These are phyloP conservation scores for Grallaria varia DNA, from an alignment of 2,113 vertebrate species.

Conservation along the genomic window DNA sequence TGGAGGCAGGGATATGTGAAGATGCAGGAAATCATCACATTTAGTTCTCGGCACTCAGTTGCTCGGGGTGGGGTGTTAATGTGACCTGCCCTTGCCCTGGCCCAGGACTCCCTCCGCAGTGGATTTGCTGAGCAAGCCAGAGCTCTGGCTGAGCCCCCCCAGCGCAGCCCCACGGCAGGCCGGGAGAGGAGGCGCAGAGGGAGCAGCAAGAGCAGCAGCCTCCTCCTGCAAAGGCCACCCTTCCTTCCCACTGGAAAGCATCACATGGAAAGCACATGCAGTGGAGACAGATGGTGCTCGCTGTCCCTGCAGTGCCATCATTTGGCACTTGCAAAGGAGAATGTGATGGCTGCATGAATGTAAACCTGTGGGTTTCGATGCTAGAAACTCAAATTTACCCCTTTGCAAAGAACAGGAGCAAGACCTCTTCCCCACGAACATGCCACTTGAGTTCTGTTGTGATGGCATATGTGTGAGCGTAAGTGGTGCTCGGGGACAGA, in stretches of 20 bases:
- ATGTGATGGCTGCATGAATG: not conserved
- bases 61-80: not conserved
- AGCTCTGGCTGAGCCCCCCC: not conserved
- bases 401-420: not conserved
- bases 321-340: not conserved
- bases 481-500: slow-evolving; percentile 34
- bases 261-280: not conserved
- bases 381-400: not conserved
- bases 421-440: not conserved
- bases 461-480: not conserved
- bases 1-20: not conserved
- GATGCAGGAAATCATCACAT: not conserved
- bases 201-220: not conserved
- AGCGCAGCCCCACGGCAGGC: accelerated
- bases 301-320: not conserved
- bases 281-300: not conserved
- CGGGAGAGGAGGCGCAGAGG: not conserved
- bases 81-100: not conserved
- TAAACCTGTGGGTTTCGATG: not conserved
- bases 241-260: not conserved
- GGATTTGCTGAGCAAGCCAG: not conserved
- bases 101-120: accelerated
- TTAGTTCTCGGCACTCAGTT: not conserved
- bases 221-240: not conserved
- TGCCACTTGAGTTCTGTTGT: not conserved